Percentiles rank a stretch among this genome's conserved stretches.
phyloP scores from a whole-genome alignment of 64 coral and sea anemone species.

The Anthopleura sola region DNA sequence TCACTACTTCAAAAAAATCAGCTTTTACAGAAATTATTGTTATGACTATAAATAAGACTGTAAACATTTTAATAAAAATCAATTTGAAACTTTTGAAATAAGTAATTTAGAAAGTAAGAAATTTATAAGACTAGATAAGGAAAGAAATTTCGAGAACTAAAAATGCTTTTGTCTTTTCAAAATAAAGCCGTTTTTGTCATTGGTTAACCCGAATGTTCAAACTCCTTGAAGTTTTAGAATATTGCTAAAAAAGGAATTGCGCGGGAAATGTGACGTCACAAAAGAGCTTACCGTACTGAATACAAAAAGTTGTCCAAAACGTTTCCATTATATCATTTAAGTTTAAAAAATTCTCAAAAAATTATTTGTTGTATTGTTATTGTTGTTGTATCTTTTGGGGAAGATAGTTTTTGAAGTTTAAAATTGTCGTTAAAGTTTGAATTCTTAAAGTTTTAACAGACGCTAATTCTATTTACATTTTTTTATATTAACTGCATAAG shows the following conservation, averaged over 20 bases:
- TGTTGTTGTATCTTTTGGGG: background rate
- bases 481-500: background rate
- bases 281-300: background rate
- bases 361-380: background rate
- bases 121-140: background rate
- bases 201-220: background rate
- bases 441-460: background rate
- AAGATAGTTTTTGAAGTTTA: background rate
- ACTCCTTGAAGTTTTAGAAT: background rate
- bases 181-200: background rate
- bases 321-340: background rate
- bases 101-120: background rate
- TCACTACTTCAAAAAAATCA: no score
- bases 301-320: background rate
- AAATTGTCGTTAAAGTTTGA: background rate
- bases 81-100: background rate
- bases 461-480: background rate
- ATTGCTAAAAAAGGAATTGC: constrained; percentile 3
- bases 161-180: background rate
- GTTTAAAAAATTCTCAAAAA: background rate
- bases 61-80: no score
- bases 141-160: background rate
- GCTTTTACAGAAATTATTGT: no score
- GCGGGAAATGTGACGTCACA: background rate
- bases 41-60: no score